Conservation (phyloP, 2,113 vertebrate genomes). For the Rhagologus leucostigma region DNA sequence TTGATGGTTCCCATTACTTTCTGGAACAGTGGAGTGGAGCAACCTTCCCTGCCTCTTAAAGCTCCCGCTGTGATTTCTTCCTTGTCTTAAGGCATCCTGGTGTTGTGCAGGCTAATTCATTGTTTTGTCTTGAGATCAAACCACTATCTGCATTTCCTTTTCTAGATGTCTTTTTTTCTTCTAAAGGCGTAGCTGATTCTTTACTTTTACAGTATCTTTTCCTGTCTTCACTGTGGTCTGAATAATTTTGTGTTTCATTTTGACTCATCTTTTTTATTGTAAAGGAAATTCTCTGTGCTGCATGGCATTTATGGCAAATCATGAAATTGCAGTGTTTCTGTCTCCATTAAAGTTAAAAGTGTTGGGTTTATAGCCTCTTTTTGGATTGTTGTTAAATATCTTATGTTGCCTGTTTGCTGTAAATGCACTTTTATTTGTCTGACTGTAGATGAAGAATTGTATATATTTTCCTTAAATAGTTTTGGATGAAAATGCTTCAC, state of each 20-base stretch:
- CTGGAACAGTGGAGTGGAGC: background rate
- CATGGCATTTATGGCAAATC: background rate
- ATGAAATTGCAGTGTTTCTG: background rate
- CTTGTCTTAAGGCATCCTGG: background rate
- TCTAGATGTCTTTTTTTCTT: background rate
- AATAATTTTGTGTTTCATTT: background rate
- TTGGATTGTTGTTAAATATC: background rate
- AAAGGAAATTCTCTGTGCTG: background rate
- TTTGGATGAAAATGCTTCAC: background rate
- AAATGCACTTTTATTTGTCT: conserved; percentile 7
- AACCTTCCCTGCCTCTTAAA: background rate
- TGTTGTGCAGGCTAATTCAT: background rate
- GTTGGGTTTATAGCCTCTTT: background rate
- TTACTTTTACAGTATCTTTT: background rate
- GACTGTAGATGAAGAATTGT: background rate
- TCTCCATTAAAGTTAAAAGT: background rate
- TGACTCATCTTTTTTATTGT: background rate
- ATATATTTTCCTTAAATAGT: conserved; percentile 17
- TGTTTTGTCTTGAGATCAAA: background rate
- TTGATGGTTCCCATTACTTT: background rate
- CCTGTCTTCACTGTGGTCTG: background rate
- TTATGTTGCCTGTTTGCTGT: background rate
- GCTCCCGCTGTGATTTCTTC: background rate
- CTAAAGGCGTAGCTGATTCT: background rate
- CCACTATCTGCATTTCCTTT: background rate